These are phyloP conservation scores for Rhipidura dahli DNA, from an alignment of 2,113 vertebrate species.

Conservation along the genomic window DNA sequence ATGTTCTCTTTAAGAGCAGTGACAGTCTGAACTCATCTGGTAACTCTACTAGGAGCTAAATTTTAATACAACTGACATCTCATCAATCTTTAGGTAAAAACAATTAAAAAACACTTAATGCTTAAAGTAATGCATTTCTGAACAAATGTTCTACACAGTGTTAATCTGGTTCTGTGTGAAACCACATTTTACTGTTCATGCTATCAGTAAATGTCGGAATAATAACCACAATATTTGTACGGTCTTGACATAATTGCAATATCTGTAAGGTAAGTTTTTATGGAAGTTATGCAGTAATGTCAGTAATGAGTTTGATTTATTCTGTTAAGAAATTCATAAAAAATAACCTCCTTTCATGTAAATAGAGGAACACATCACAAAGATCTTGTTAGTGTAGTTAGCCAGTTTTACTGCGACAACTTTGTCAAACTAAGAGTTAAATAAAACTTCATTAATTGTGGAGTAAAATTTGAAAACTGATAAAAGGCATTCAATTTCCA, in stretches of 20 bases:
- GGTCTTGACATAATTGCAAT: neutral
- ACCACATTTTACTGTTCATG: neutral
- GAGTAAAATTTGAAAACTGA: neutral
- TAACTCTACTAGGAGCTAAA: neutral
- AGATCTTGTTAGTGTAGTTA: neutral
- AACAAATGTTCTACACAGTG: neutral
- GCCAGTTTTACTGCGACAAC: neutral
- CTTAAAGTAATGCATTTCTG: neutral
- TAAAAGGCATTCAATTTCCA: neutral
- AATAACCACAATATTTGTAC: neutral
- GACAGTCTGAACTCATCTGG: neutral
- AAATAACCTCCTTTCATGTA: neutral
- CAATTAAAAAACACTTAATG: accelerated
- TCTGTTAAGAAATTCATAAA: neutral
- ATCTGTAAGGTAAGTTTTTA: neutral
- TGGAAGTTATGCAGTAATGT: neutral
- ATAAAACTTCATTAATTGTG: neutral
- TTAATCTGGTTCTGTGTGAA: neutral
- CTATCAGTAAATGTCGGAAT: neutral
- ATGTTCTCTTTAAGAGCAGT: neutral
- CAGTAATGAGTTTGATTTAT: neutral
- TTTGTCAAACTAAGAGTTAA: neutral
- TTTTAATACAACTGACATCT: neutral
- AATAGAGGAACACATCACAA: neutral
- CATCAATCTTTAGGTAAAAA: neutral